Conservation (phyloP, 2,113 vertebrate species). For the Platichthys stellatus region DNA sequence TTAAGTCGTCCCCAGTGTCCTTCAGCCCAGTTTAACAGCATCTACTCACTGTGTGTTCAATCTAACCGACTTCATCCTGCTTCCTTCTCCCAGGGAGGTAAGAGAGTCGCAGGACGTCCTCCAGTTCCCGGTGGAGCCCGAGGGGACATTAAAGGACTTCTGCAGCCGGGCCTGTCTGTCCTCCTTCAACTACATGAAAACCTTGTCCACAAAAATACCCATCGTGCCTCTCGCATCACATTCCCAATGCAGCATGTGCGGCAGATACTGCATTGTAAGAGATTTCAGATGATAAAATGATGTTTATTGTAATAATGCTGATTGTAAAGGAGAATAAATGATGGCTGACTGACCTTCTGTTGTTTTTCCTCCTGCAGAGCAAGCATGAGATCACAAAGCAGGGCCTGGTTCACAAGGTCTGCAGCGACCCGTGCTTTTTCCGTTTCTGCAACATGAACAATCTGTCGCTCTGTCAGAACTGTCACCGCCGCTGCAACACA, state of each 20-base stretch:
- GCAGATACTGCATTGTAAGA: slow-evolving; percentile 89
- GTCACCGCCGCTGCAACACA: slow-evolving; percentile 82
- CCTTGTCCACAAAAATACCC: slow-evolving; percentile 71
- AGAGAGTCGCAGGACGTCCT: slow-evolving; percentile 85
- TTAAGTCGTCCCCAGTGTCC: neutral
- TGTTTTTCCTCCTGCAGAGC: slow-evolving; percentile 77
- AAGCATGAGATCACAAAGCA: slow-evolving; percentile 90
- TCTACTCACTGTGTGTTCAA: neutral
- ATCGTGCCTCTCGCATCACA: neutral
- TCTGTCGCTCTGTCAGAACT: slow-evolving; percentile 88
- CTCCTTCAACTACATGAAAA: slow-evolving; percentile 87
- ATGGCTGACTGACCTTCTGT: neutral
- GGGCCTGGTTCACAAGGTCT: slow-evolving; percentile 88
- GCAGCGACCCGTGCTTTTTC: slow-evolving; percentile 90
- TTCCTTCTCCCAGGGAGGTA: slow-evolving; percentile 82
- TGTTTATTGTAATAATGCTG: neutral
- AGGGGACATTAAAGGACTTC: slow-evolving; percentile 87
- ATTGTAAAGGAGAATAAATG: neutral
- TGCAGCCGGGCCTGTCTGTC: slow-evolving; percentile 91
- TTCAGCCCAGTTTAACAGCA: neutral
- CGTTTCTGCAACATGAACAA: slow-evolving; percentile 90
- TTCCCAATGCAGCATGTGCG: slow-evolving; percentile 92
- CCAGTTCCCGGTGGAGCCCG: slow-evolving; percentile 85
- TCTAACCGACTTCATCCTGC: neutral
- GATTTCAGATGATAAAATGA: neutral